These are phyloP conservation scores for Eurystomus gularis DNA, from an alignment of 2,113 vertebrate species.

Conservation along the genomic window DNA sequence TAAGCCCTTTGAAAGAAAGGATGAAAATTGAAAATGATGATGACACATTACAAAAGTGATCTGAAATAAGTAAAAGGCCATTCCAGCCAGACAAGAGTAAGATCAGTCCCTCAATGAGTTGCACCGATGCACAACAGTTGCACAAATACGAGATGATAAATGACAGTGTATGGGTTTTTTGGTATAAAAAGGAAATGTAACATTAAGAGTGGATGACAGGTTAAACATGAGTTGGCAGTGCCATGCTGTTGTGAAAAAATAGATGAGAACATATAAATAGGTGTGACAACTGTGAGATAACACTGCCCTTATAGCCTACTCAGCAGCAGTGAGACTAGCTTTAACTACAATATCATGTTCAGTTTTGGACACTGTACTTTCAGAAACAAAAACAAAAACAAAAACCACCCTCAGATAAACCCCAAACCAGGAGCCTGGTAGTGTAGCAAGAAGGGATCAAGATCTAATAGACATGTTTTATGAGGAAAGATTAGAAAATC, in stretches of 20 bases:
- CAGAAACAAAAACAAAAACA: not conserved
- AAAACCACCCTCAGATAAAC: not conserved
- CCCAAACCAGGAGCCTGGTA: not conserved
- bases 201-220: not conserved
- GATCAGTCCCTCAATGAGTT: not conserved
- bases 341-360: not conserved
- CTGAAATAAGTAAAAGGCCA: not conserved
- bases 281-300: not conserved
- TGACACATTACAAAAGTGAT: not conserved
- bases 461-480: not conserved
- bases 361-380: not conserved
- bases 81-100: not conserved
- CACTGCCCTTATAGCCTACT: not conserved
- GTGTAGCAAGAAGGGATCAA: not conserved
- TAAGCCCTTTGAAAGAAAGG: not conserved
- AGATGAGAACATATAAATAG: not conserved
- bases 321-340: not conserved
- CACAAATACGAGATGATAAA: not conserved
- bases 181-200: not conserved
- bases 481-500: not conserved
- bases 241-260: not conserved
- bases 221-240: not conserved
- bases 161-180: not conserved
- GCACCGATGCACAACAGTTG: not conserved
- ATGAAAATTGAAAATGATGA: not conserved